phyloP scores from a whole-genome alignment of 2,888 invertebrate species.

The Epirrita christyi region DNA sequence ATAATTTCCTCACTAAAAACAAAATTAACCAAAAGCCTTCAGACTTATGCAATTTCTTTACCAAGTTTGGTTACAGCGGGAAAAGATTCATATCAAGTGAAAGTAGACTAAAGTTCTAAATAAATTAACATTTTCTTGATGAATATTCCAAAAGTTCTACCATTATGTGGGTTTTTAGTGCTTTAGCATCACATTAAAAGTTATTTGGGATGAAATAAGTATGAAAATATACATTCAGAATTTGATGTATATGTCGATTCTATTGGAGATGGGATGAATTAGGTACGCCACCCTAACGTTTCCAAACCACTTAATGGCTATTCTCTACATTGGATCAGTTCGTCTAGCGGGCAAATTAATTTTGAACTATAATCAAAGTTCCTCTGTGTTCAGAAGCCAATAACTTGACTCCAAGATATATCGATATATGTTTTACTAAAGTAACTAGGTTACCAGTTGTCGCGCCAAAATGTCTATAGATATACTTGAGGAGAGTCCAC shows the following conservation, averaged over 20 bases:
- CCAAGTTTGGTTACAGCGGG: neutral
- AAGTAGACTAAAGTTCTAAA: conserved; percentile 9
- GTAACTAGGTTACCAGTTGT: too few species aligned
- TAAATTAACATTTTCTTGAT: conserved; percentile 20
- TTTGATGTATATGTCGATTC: neutral
- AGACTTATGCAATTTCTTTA: neutral
- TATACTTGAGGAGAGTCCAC: too few species aligned
- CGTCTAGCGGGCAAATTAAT: conserved; percentile 63
- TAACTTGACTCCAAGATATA: conserved; percentile 14
- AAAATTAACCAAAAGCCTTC: too few species aligned
- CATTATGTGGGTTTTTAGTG: conserved; percentile 15
- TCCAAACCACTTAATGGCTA: conserved; percentile 59
- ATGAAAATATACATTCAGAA: neutral
- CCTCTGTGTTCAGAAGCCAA: conserved; percentile 46
- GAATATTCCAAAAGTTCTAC: conserved; percentile 11
- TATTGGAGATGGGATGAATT: conserved; percentile 4
- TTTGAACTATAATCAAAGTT: conserved; percentile 73
- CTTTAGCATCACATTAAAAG: conserved; percentile 1
- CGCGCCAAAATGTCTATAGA: too few species aligned
- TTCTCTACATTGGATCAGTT: conserved; percentile 59
- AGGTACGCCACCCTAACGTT: conserved; percentile 16
- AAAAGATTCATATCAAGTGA: conserved; percentile 1
- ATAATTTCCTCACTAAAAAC: too few species aligned
- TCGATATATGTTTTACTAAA: too few species aligned
- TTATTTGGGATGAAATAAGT: neutral